These are phyloP conservation scores for Micrasema minimum DNA, from an alignment of 1,140 invertebrate genomes.

Conservation along the genomic window DNA sequence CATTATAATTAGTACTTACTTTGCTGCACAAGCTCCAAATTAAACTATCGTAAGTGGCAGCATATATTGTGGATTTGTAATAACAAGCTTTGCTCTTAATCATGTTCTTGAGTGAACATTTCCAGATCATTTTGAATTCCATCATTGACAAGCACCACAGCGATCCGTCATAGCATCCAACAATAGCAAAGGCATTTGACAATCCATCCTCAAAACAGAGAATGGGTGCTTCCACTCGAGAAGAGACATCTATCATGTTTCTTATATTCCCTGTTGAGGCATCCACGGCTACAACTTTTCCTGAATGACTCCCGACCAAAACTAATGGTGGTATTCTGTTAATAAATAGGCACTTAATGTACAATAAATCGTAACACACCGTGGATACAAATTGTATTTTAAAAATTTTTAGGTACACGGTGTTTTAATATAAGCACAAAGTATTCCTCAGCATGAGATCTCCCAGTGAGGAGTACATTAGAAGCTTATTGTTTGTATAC, in stretches of 20 bases:
- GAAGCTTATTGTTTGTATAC: too few relatives aligned
- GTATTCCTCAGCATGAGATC: too few relatives aligned
- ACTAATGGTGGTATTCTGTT: neutral
- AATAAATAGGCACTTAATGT: neutral
- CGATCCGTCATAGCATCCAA: constrained; percentile 76
- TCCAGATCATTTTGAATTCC: constrained; percentile 71
- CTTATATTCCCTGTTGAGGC: constrained; percentile 60
- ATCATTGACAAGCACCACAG: constrained; percentile 71
- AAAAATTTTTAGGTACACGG: too few relatives aligned
- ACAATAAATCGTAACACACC: too few relatives aligned
- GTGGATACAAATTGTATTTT: too few relatives aligned
- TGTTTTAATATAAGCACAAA: too few relatives aligned
- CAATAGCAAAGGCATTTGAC: constrained; percentile 55
- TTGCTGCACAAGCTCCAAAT: constrained; percentile 68
- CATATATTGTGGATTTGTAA: constrained; percentile 64
- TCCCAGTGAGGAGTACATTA: too few relatives aligned
- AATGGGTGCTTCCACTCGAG: constrained; percentile 60
- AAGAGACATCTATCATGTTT: constrained; percentile 56
- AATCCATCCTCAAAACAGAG: constrained; percentile 55
- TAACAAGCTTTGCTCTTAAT: constrained; percentile 75
- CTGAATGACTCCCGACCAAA: constrained; percentile 73
- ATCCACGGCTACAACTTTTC: constrained; percentile 68
- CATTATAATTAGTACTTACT: constrained; percentile 55
- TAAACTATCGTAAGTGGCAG: constrained; percentile 79
- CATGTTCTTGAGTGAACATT: constrained; percentile 68